phyloP scores from a whole-genome alignment of 2,797 vertebrate genomes.

The Acrossocheilus fasciatus region DNA sequence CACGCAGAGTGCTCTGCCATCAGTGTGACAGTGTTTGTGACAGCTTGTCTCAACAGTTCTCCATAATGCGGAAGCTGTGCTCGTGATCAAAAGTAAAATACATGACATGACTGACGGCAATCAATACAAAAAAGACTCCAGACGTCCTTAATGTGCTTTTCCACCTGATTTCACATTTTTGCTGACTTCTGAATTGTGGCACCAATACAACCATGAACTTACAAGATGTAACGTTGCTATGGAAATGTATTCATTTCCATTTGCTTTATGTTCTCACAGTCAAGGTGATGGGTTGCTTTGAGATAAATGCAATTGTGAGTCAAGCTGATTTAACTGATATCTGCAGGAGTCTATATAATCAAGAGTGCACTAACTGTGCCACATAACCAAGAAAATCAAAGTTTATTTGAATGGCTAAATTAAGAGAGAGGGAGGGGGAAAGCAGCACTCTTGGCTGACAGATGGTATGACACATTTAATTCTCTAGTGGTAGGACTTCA shows the following conservation, averaged over 20 bases:
- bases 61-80: constrained; percentile 1
- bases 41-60: constrained; percentile 29
- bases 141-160: constrained; percentile 2
- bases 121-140: constrained; percentile 6
- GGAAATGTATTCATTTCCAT: constrained; percentile 9
- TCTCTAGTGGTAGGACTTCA: constrained; percentile 66
- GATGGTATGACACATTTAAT: constrained; percentile 76
- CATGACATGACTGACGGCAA: neutral
- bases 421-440: constrained; percentile 56
- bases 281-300: neutral
- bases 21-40: constrained; percentile 37
- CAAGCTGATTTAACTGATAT: constrained; percentile 39
- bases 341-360: constrained; percentile 42
- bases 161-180: constrained; percentile 9
- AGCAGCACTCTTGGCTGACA: constrained; percentile 70
- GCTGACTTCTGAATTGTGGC: constrained; percentile 19
- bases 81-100: constrained; percentile 14
- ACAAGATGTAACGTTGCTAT: constrained; percentile 17
- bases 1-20: constrained; percentile 2
- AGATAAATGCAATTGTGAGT: neutral
- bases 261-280: neutral
- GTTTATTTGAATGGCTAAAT: constrained; percentile 64
- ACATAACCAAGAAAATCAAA: constrained; percentile 68
- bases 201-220: neutral
- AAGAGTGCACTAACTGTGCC: constrained; percentile 26